Evolutionary conservation across 2,113 vertebrate species (phyloP).

Genomic region (Coturnix japonica): DNA sequence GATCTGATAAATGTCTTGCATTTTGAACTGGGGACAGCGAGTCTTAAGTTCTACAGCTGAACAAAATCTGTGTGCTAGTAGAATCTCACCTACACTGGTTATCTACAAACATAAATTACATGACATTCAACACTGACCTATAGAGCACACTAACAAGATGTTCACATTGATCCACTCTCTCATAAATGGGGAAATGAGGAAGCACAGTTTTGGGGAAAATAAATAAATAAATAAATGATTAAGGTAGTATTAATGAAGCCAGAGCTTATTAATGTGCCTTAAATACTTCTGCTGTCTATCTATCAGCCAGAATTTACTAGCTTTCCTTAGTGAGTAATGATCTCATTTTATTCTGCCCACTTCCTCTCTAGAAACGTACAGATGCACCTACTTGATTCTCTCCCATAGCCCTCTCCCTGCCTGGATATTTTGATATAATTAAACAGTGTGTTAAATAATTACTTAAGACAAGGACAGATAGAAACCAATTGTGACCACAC

Average conservation of each 20-base stretch:
- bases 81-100: not conserved
- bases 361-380: not conserved
- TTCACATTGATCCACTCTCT: not conserved
- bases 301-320: not conserved
- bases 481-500: not conserved
- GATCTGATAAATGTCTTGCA: accelerated
- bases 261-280: not conserved
- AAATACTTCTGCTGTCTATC: not conserved
- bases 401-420: not conserved
- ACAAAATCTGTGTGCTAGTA: not conserved
- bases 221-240: not conserved
- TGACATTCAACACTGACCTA: not conserved
- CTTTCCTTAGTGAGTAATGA: not conserved
- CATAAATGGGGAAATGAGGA: not conserved
- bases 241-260: not conserved
- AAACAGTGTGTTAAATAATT: not conserved
- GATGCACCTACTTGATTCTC: not conserved
- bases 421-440: not conserved
- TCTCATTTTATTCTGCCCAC: not conserved
- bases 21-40: not conserved
- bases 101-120: not conserved
- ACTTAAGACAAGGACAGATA: not conserved
- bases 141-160: not conserved
- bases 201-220: too few species aligned
- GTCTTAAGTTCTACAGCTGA: not conserved